These are phyloP conservation scores for Proctacanthus coquilletti DNA, from an alignment of 1,140 invertebrate genomes.

Conservation along the genomic window DNA sequence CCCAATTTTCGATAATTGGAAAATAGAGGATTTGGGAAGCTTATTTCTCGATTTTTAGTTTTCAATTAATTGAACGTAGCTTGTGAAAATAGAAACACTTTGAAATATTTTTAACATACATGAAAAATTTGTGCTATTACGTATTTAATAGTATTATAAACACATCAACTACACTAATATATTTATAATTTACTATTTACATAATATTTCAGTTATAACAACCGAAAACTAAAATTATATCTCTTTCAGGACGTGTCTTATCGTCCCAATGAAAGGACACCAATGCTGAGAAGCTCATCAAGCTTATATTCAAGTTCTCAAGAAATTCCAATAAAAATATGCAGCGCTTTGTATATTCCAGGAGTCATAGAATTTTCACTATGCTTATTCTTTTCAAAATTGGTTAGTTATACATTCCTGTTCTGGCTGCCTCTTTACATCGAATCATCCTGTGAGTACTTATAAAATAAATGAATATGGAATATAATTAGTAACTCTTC, in stretches of 20 bases:
- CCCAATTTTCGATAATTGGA: no score
- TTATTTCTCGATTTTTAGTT: no score
- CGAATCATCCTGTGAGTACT: constrained; percentile 59
- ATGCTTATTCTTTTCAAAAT: constrained; percentile 92
- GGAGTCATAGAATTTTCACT: constrained; percentile 90
- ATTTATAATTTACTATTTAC: no score
- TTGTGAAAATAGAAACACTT: no score
- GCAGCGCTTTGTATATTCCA: constrained; percentile 66
- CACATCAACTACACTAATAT: no score
- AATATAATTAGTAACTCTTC: background rate
- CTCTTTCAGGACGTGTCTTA: constrained; percentile 32
- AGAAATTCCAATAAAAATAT: constrained; percentile 57
- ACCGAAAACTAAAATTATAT: no score
- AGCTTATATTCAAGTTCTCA: background rate
- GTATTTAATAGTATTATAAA: no score
- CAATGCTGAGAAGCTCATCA: constrained; percentile 19
- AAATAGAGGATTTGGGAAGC: no score
- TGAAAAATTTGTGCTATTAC: no score
- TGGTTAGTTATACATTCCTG: constrained; percentile 93
- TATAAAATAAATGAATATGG: background rate
- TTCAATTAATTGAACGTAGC: no score
- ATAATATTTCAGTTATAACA: no score
- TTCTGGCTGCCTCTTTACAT: constrained; percentile 93
- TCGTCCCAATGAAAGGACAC: constrained; percentile 30
- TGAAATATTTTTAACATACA: no score